phyloP scores from a whole-genome alignment of 1,140 invertebrate species.

The Megalonaias nervosa region DNA sequence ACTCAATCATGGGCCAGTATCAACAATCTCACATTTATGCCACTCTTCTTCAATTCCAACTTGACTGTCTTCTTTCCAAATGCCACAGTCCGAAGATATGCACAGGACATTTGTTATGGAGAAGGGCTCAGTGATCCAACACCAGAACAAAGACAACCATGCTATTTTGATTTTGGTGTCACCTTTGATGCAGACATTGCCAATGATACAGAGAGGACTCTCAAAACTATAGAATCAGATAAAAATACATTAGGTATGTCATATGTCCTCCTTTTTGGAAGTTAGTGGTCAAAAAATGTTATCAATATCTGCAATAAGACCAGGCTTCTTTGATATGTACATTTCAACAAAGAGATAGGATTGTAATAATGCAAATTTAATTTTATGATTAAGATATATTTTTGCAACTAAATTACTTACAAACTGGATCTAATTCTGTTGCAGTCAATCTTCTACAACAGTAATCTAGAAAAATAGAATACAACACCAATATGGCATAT shows the following conservation, averaged over 20 bases:
- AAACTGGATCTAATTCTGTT: no score
- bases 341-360: no score
- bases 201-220: slow-evolving; percentile 2
- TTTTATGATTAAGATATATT: no score
- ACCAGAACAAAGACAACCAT: slow-evolving; percentile 34
- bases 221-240: slow-evolving; percentile 6
- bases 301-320: no score
- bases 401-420: no score
- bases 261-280: not conserved
- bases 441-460: no score
- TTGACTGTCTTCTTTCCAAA: slow-evolving; percentile 45
- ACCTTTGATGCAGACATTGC: slow-evolving; percentile 35
- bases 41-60: slow-evolving; percentile 47
- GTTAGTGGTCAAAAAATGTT: no score
- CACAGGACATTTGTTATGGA: slow-evolving; percentile 35
- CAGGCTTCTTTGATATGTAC: no score
- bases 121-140: slow-evolving; percentile 23
- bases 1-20: slow-evolving; percentile 17
- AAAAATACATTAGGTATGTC: slow-evolving; percentile 28
- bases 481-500: no score
- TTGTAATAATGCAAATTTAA: no score
- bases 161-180: slow-evolving; percentile 49
- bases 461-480: no score
- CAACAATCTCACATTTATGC: slow-evolving; percentile 31
- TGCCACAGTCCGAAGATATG: slow-evolving; percentile 14